Conservation (phyloP, 1,140 invertebrate genomes). For the Melipona quadrifasciata region DNA sequence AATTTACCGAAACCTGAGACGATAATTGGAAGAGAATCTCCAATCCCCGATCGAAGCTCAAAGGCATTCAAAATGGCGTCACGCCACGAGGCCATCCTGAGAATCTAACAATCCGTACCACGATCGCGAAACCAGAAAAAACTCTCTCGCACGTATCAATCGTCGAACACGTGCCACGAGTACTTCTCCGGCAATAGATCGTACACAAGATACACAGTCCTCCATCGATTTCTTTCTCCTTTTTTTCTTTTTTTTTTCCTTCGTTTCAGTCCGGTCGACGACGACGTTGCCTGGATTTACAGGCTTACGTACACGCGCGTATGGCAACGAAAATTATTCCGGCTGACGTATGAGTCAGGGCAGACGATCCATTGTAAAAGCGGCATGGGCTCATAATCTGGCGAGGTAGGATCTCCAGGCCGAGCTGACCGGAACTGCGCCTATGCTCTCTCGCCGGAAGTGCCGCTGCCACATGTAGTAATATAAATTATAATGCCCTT, state of each 20-base stretch:
- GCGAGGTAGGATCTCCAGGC: conserved; percentile 79
- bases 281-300: neutral
- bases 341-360: conserved; percentile 77
- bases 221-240: neutral
- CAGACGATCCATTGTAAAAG: conserved; percentile 79
- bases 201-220: neutral
- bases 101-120: neutral
- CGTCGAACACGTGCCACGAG: conserved; percentile 35
- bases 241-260: neutral
- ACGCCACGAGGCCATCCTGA: neutral
- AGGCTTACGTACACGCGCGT: conserved; percentile 5
- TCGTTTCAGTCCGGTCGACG: neutral
- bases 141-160: conserved; percentile 3
- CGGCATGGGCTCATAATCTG: conserved; percentile 79
- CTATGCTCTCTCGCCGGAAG: conserved; percentile 80
- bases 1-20: neutral
- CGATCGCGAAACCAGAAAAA: neutral
- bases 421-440: conserved; percentile 80
- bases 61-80: neutral
- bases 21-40: no score
- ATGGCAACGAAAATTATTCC: conserved; percentile 71
- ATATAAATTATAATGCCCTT: conserved; percentile 82
- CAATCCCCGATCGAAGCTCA: neutral
- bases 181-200: neutral
- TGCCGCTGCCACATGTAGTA: conserved; percentile 81